Evolutionary conservation across 2,113 vertebrate genomes (phyloP).

Genomic region (Tor tambroides): DNA sequence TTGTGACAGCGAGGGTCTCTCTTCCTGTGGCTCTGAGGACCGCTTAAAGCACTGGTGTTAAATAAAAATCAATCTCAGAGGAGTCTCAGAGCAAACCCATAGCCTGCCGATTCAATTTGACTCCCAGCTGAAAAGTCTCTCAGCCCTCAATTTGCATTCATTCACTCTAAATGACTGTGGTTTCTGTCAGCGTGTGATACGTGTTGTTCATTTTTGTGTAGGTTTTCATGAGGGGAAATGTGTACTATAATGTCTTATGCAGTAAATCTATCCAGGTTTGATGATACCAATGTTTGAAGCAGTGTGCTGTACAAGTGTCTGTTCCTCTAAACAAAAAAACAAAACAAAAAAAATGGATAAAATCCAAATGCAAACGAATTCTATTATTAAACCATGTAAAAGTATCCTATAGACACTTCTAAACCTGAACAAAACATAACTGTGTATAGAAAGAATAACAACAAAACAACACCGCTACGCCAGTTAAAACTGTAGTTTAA

Average conservation of each 20-base stretch:
- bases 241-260: neutral
- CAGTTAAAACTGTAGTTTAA: neutral
- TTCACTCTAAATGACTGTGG: neutral
- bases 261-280: neutral
- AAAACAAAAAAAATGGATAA: neutral
- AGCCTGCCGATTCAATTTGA: neutral
- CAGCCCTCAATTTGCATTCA: slow-evolving; percentile 1
- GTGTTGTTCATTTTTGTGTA: neutral
- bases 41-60: slow-evolving; percentile 5
- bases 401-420: neutral
- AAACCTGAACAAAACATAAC: neutral
- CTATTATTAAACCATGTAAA: neutral
- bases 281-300: neutral
- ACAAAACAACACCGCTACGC: neutral
- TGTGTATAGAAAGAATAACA: neutral
- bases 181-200: neutral
- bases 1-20: neutral
- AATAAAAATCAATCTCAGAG: slow-evolving; percentile 29
- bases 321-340: neutral
- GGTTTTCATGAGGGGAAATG: neutral
- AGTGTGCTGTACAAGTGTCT: neutral
- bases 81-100: slow-evolving; percentile 3
- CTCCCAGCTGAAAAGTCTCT: neutral
- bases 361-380: neutral
- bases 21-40: neutral